Evolutionary conservation across 2,113 vertebrate genomes (phyloP), one percentile per base, ranked within the genome.

Genomic region (Chamaea fasciata): DNA sequence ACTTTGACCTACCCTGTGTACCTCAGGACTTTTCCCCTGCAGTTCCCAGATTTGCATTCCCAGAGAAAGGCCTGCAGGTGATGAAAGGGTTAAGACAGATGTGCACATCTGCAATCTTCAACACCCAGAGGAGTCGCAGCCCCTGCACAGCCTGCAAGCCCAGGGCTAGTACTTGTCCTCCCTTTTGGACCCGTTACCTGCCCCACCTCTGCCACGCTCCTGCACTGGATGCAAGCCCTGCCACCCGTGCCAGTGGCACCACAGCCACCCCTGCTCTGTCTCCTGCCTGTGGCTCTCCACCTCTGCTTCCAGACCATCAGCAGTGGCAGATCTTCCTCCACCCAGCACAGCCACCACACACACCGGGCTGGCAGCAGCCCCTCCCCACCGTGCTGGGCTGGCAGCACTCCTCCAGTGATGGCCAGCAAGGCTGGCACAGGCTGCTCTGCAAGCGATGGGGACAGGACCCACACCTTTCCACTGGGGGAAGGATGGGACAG

Each of bases 311-410:
- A 0, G 13, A 31, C 16, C 23, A 4, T 14, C 4, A 10, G 6
- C 75, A 53, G 53, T 3, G 1, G 30, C 11, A 4, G 31, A 63
- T 64, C 21, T 30, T 37, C 46, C 42, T 74, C 26, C 20, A 7
- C 10, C 6, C 44, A 33, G 24, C 3, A 2, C 33, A 33, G 68
- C 23, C 5, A 2, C 8, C 11, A 1, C 1, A 0, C 1, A 0
- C 1, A 0, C 11, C 2, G 0, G 76, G 42, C 87, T 80, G 49
- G 62, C 71, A 89, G 68, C 75, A 70, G 20, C 62, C n/a, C 27
- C 13, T 35, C 4, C 23, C 42, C 3, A 1, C 7, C 53, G 3
- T 0, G 6, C 64, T 20, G 64, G 64, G 55, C 84, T 46, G 28
- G 74, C 65, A 63, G 46, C 57, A 4, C 18, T 31, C 52, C 24